phyloP scores from a whole-genome alignment of 2,888 invertebrate genomes.

The Troides helena region DNA sequence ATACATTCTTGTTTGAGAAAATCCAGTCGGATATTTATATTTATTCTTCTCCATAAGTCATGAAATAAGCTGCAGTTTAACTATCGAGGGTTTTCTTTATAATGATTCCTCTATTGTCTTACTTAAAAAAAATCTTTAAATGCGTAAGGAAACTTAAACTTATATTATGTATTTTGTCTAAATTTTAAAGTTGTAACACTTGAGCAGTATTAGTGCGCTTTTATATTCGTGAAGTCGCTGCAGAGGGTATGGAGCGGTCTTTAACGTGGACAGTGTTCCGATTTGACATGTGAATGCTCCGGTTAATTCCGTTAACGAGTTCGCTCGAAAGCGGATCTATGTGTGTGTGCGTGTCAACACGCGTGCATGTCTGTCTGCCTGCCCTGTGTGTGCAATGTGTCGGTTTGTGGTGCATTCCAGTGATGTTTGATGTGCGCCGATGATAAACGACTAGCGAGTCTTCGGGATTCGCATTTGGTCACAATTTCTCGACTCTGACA shows the following conservation, averaged over 20 bases:
- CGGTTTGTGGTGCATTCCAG: slow-evolving; percentile 15
- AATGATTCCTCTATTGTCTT: too few species aligned
- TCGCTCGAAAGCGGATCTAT: slow-evolving; percentile 25
- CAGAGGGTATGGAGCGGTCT: slow-evolving; percentile 9
- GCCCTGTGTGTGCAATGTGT: not conserved
- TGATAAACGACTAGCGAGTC: slow-evolving; percentile 18
- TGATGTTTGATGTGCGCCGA: slow-evolving; percentile 17
- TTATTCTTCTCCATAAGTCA: too few species aligned
- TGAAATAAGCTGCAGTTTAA: too few species aligned
- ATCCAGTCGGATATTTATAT: too few species aligned
- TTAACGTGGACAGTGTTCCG: slow-evolving; percentile 19
- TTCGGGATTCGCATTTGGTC: slow-evolving; percentile 11
- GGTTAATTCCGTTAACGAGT: slow-evolving; percentile 40
- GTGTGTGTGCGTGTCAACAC: not conserved
- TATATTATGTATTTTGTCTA: not conserved
- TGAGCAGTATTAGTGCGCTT: not conserved
- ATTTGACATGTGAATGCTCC: slow-evolving; percentile 25
- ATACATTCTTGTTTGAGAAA: too few species aligned
- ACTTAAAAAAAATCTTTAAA: too few species aligned
- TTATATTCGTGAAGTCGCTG: not conserved
- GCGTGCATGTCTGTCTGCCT: not conserved
- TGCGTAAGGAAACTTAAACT: too few species aligned
- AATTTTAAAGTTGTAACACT: slow-evolving; percentile 2
- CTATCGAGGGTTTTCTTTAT: too few species aligned
- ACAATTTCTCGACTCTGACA: slow-evolving; percentile 11